Evolutionary conservation across 2,113 vertebrate genomes (phyloP).

Genomic region (Illadopsis cleaveri): DNA sequence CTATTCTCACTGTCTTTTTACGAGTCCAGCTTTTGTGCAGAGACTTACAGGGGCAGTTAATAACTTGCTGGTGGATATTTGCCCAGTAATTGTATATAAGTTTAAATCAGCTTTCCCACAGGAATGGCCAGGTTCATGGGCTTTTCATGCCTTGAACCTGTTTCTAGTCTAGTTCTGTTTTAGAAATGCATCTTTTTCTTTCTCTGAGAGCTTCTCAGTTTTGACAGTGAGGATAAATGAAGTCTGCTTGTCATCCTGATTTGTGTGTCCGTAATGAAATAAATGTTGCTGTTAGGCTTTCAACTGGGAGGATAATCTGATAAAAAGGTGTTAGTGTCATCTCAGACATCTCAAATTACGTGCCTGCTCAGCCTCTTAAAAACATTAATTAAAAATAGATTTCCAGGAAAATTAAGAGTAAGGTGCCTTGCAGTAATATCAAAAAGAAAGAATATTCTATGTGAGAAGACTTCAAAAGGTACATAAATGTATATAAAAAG

Average conservation of each 20-base stretch:
- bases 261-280: slow-evolving; percentile 1
- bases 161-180: background rate
- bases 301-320: slow-evolving; percentile 7
- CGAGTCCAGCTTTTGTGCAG: background rate
- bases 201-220: background rate
- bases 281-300: slow-evolving; percentile 34
- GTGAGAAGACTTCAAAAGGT: background rate
- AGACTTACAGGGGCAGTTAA: background rate
- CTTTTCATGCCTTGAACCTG: background rate
- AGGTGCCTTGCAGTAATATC: background rate
- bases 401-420: slow-evolving; percentile 16
- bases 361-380: slow-evolving; percentile 9
- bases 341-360: background rate
- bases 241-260: slow-evolving; percentile 41
- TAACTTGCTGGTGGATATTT: background rate
- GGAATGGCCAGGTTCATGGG: background rate
- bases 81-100: background rate
- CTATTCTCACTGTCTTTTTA: background rate
- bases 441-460: background rate
- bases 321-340: slow-evolving; percentile 35
- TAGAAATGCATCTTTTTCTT: background rate
- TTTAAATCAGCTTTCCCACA: background rate
- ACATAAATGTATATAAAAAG: background rate
- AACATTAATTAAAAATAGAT: slow-evolving; percentile 44
- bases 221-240: background rate